Percentiles rank a stretch among this genome's conserved stretches.
Conservation (phyloP, 1,140 invertebrate genomes). For the Kradibia gibbosae region DNA sequence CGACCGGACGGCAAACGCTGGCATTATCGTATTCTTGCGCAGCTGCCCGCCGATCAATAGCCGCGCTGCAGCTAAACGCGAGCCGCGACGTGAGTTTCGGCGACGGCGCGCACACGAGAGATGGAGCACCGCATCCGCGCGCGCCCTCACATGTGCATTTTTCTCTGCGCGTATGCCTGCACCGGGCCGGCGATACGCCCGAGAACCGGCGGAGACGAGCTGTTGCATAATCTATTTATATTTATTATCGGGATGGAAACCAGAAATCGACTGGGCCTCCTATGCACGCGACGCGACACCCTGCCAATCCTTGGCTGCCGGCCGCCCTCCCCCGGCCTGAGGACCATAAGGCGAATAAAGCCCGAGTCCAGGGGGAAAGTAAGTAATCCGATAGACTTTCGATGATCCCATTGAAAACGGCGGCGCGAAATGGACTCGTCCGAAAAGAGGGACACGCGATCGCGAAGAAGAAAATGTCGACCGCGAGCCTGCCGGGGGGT, state of each 20-base stretch:
- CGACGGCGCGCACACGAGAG: neutral
- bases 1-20: too few relatives aligned
- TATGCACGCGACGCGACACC: neutral
- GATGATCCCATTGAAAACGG: neutral
- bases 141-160: too few relatives aligned
- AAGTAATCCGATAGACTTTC: neutral
- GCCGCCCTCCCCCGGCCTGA: slow-evolving; percentile 14
- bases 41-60: neutral
- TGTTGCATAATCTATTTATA: slow-evolving; percentile 69
- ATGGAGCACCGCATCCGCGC: neutral
- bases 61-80: too few relatives aligned
- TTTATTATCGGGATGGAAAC: slow-evolving; percentile 56
- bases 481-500: neutral
- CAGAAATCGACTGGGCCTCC: slow-evolving; percentile 53
- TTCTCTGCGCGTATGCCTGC: neutral
- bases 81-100: neutral
- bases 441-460: neutral
- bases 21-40: neutral
- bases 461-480: neutral
- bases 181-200: too few relatives aligned
- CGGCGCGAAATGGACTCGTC: slow-evolving; percentile 12
- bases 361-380: slow-evolving; percentile 32
- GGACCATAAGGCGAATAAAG: slow-evolving; percentile 33
- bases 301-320: neutral
- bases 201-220: slow-evolving; percentile 1